phyloP scores from a whole-genome alignment of 1,140 invertebrate species.

The Panonychus citri region DNA sequence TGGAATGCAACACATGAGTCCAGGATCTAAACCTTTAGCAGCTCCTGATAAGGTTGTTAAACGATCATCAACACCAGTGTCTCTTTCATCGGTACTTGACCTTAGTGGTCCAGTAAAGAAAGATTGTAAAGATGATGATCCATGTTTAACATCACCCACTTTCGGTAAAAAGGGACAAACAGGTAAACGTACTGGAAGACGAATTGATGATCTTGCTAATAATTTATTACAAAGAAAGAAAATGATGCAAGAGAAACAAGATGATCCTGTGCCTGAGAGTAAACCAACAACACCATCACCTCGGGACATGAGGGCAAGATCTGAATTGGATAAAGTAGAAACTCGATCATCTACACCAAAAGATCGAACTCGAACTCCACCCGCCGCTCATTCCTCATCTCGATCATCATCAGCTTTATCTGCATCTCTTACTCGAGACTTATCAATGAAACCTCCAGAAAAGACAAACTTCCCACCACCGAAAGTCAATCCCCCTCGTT shows the following conservation, averaged over 20 bases:
- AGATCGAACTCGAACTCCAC: background rate
- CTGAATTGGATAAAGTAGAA: background rate
- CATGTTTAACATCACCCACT: background rate
- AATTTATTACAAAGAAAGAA: slow-evolving; percentile 17
- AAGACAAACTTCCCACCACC: background rate
- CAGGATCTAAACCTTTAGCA: background rate
- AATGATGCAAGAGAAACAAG: slow-evolving; percentile 10
- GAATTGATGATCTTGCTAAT: slow-evolving; percentile 18
- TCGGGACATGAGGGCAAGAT: background rate
- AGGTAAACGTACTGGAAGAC: slow-evolving; percentile 9
- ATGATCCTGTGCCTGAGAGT: background rate
- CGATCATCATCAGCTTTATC: background rate
- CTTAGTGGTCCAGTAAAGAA: slow-evolving; percentile 9
- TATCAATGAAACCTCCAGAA: background rate
- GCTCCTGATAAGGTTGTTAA: background rate
- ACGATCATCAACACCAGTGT: background rate
- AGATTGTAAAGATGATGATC: background rate
- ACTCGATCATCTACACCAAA: background rate
- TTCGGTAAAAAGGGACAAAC: background rate
- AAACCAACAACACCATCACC: background rate
- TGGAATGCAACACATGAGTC: slow-evolving; percentile 4
- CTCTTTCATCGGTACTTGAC: slow-evolving; percentile 14
- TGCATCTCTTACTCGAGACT: background rate
- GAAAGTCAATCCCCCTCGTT: background rate
- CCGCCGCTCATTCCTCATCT: slow-evolving; percentile 3